Base-by-base conservation (phyloP, 2,888 invertebrate species). In the Platypus cylindrus region DNA sequence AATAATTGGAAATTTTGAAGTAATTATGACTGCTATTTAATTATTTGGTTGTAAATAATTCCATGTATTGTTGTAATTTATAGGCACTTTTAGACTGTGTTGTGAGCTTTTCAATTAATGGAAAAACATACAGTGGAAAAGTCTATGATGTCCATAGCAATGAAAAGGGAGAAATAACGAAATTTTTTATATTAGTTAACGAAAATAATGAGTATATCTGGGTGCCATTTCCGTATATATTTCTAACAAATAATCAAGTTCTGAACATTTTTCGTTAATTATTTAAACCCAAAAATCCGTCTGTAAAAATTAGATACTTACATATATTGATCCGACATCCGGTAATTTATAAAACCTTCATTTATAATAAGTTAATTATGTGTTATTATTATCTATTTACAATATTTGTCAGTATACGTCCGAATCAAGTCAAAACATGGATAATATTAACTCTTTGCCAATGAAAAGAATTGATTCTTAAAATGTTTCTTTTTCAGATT, bases 1-100 rank as follows among this genome's bases (percentile, higher is more conserved):
- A 30, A 29, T 36, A 2, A 44, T 44, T 15, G 44, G 44, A 34
- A 44, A 38, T 35, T 37, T 43, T 26, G 40, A 30, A 28, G 43
- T 40, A 20, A 9, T 20, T 7, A 20, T 20, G 20, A 20, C 9
- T 20, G 9, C 9, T 7, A 7, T 20, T 20, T 20, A 20, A 7
- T 5, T 7, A 20, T 20, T 5, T 20, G 9, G 9, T 20, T 7
- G 9, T 20, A 9, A 20, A 20, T 20, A 14, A 5, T 3, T 9
- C 16, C 14, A 29, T 18, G 17, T 27, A n/a, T n/a, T n/a, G n/a
- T n/a, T n/a, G 17, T n/a, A 12, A 22, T 14, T 31, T 38, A 12
- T 37, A 39, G 39, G 36, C 32, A 12, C 37, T 42, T 18, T 16
- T 36, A 17, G 34, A 42, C 17, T 34, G 34, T 15, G 12, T 30